Evolutionary conservation across 2,797 vertebrate genomes (phyloP), one percentile per base, ranked within the genome.

Genomic region (Pogonophryne albipinna): DNA sequence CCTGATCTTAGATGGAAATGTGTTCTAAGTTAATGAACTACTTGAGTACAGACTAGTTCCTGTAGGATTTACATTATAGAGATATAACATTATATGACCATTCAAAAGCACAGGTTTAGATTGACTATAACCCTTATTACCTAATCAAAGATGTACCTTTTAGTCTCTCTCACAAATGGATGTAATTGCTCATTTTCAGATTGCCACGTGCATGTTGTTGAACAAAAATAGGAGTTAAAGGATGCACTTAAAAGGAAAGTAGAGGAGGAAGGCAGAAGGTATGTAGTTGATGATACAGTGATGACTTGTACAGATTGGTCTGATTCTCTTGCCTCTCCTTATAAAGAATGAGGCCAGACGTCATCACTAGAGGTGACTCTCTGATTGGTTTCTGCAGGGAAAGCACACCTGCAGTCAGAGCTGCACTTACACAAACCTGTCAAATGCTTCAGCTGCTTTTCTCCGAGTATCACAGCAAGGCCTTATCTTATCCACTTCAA

Each of bases 401-500:
- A 71, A 62, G 11, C 1, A 10, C 85, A 85, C 81, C 80, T 87
- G 81, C 64, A 70, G 74, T 82, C 79, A 17, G 77, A 68, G 78
- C 56, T 11, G 41, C 74, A 73, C 74, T 78, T 72, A 49, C 74
- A 77, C 71, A 70, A 74, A 76, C 76, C 76, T 76, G 69, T 86
- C 85, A 84, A 83, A 87, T 5, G 74, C 71, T 77, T 86, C 82
- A 76, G 83, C 85, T 83, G 77, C 82, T 15, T 70, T 67, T 71
- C 62, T 59, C 71, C 60, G 82, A 86, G 78, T 82, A 82, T 80
- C 78, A 85, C 79, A 87, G 74, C 75, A 59, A 78, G 82, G 76
- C 82, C 86, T 85, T 76, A 79, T 90, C 86, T 87, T 70, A 83
- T 88, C 84, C 82, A 75, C 83, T 90, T 88, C 83, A 92, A 84